Base-by-base conservation (phyloP, 1,140 invertebrate genomes). In the Vanessa atalanta region DNA sequence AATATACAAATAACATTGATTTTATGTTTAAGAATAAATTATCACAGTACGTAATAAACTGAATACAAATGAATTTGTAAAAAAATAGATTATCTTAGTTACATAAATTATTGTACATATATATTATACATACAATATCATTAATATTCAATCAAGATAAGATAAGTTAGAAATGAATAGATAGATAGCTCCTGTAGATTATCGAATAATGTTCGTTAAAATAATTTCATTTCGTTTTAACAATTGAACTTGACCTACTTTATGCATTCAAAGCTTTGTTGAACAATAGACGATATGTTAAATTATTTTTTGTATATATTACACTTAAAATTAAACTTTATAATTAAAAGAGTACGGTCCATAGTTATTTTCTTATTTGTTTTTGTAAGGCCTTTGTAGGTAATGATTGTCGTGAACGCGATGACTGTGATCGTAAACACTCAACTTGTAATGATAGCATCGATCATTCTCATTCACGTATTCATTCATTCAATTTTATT, bases 201-300 rank as follows among this genome's bases (percentile, higher is more conserved):
- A 50, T 50, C 65, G 65, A 74, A 74, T 74, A 65, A 51, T 20
- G 64, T 14, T 37, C 66, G 66, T 55, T 50, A 4, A 57, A 55
- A 51, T 23, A 57, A 60, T 67, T 66, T 73, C 15, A 50, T 43
- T 72, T 67, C 65, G 55, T 51, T 73, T 61, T 43, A 67, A 11
- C 48, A 53, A 70, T 65, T 70, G 67, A 61, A 65, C 72, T 74
- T 74, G 67, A 74, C 72, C 72, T 47, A 70, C 66, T 74, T 69
- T 11, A 57, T 74, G 51, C 67, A 63, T 55, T 55, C 63, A 47
- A 50, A 70, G 68, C 55, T 60, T 63, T 70, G 63, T 61, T 67
- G 55, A 73, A 73, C 71, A 67, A 73, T 73, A 63, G 55, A 48
- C 64, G 37, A 20, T 73, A 73, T 20, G 16, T 73, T 61, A n/a